These are phyloP conservation scores for Tribolium castaneum DNA, from an alignment of 1,140 invertebrate genomes.

Conservation along the genomic window DNA sequence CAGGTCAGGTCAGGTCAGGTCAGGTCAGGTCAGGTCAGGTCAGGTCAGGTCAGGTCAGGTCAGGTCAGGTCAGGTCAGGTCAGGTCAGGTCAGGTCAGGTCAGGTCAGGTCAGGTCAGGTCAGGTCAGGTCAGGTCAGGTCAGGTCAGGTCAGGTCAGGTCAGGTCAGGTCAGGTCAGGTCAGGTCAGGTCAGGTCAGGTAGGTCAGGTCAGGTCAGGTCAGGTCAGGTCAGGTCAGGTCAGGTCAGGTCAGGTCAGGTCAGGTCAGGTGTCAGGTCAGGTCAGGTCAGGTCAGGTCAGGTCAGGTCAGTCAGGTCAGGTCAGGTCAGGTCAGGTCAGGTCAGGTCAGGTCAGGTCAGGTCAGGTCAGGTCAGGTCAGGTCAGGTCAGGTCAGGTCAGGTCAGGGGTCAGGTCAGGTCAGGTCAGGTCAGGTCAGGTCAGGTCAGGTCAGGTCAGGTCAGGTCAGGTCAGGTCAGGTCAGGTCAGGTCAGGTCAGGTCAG, in stretches of 20 bases:
- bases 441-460: slow-evolving; percentile 47
- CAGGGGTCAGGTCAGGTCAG: too few relatives aligned
- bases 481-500: slow-evolving; percentile 49
- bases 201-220: too few relatives aligned
- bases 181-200: too few relatives aligned
- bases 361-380: slow-evolving; percentile 47
- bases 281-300: slow-evolving; percentile 40
- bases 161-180: slow-evolving; percentile 37
- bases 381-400: slow-evolving; percentile 41
- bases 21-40: slow-evolving; percentile 39
- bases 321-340: slow-evolving; percentile 47
- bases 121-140: slow-evolving; percentile 38
- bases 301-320: slow-evolving; percentile 41
- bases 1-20: too few relatives aligned
- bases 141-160: slow-evolving; percentile 42
- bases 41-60: slow-evolving; percentile 34
- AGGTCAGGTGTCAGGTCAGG: too few relatives aligned
- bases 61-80: slow-evolving; percentile 31
- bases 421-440: slow-evolving; percentile 42
- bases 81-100: slow-evolving; percentile 39
- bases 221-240: too few relatives aligned
- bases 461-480: slow-evolving; percentile 31
- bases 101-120: slow-evolving; percentile 37
- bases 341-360: slow-evolving; percentile 46
- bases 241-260: too few relatives aligned